Evolutionary conservation across 2,888 invertebrate species (phyloP).

Genomic region (Hofmannophila pseudospretella): DNA sequence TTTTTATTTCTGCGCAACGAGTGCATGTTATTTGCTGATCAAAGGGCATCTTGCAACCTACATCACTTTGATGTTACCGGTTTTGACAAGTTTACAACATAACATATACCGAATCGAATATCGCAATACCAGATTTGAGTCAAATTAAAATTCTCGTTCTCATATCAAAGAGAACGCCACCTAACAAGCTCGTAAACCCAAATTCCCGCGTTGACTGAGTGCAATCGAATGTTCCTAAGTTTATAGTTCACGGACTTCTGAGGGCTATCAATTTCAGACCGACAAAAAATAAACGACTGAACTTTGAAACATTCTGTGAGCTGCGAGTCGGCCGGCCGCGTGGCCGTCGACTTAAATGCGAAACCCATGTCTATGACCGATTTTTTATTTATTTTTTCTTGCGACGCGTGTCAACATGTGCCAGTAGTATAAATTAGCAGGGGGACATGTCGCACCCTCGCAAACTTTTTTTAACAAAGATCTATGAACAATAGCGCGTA

Average conservation of each 20-base stretch:
- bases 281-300: slow-evolving; percentile 43
- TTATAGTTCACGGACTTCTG: slow-evolving; percentile 38
- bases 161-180: slow-evolving; percentile 29
- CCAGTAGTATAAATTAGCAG: slow-evolving; percentile 72
- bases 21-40: slow-evolving; percentile 18
- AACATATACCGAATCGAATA: slow-evolving; percentile 15
- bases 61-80: slow-evolving; percentile 13
- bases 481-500: slow-evolving; percentile 69
- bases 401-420: slow-evolving; percentile 74
- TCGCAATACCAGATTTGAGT: slow-evolving; percentile 16
- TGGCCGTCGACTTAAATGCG: slow-evolving; percentile 55
- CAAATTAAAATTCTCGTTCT: slow-evolving; percentile 15
- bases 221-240: slow-evolving; percentile 43
- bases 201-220: slow-evolving; percentile 34
- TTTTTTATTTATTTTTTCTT: slow-evolving; percentile 63
- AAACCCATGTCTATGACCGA: slow-evolving; percentile 61
- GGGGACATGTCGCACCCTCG: slow-evolving; percentile 67
- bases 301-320: slow-evolving; percentile 31
- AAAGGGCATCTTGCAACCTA: slow-evolving; percentile 20
- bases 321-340: slow-evolving; percentile 35
- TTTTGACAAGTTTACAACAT: slow-evolving; percentile 19
- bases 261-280: slow-evolving; percentile 51
- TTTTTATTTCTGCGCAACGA: slow-evolving; percentile 8
- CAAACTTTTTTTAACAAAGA: slow-evolving; percentile 67
- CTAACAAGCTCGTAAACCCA: slow-evolving; percentile 51